phyloP scores from a whole-genome alignment of 2,888 invertebrate genomes.

The Leptopterna dolabrata region DNA sequence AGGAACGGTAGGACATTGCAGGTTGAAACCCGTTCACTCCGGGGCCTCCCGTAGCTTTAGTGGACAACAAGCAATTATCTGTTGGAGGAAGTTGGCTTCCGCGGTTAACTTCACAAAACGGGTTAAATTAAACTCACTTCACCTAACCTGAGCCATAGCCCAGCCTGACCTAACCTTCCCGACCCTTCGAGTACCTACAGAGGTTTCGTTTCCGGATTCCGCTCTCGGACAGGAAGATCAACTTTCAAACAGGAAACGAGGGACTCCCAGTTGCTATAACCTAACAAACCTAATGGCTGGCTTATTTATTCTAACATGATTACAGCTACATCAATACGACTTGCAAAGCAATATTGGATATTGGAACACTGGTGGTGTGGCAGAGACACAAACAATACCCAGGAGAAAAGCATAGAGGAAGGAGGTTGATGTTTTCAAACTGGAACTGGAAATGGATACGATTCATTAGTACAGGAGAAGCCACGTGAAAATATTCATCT shows the following conservation, averaged over 20 bases:
- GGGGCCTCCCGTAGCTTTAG: neutral
- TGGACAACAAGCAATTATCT: conserved; percentile 41
- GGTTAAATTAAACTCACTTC: conserved; percentile 33
- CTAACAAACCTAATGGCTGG: no score
- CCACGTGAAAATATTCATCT: no score
- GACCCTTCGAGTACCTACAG: neutral
- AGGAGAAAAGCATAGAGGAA: no score
- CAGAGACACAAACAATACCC: no score
- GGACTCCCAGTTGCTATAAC: neutral
- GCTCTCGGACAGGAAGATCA: neutral
- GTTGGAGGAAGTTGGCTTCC: conserved; percentile 27
- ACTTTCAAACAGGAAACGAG: neutral
- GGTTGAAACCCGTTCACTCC: neutral
- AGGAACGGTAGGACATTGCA: neutral
- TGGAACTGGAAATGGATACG: no score
- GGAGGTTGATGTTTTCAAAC: no score
- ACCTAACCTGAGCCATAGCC: neutral
- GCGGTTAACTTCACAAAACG: conserved; percentile 30
- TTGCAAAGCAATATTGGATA: no score
- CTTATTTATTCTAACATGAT: no score
- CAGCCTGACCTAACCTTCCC: neutral
- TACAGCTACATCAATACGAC: no score
- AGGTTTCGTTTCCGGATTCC: neutral
- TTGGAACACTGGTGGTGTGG: no score
- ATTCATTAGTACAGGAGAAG: no score